Evolutionary conservation across 2,888 invertebrate species (phyloP).

Genomic region (Thalpophila matura): DNA sequence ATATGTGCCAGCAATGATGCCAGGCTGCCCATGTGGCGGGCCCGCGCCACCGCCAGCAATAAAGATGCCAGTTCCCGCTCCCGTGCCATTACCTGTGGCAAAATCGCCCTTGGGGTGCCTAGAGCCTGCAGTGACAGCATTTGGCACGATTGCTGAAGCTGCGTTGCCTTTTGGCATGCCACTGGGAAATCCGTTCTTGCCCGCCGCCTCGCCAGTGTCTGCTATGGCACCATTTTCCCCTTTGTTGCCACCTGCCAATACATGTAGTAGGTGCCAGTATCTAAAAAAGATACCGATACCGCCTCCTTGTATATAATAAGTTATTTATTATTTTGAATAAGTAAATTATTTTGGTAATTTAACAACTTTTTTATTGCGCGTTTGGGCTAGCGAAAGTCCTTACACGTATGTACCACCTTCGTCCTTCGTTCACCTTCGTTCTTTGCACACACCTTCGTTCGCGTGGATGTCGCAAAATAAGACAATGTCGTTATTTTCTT

Average conservation of each 20-base stretch:
- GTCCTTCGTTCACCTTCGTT: too few relatives aligned
- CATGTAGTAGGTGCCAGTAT: constrained; percentile 71
- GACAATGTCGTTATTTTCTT: too few relatives aligned
- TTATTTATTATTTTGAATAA: constrained; percentile 11
- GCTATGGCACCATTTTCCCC: constrained; percentile 66
- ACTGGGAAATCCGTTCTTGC: constrained; percentile 70
- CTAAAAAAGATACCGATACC: constrained; percentile 81
- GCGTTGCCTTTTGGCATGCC: constrained; percentile 8
- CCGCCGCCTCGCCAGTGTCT: constrained; percentile 77
- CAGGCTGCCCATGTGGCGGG: constrained; percentile 26
- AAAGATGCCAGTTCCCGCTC: constrained; percentile 9
- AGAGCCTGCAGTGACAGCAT: constrained; percentile 17
- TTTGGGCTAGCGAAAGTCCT: background rate
- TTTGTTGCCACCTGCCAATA: constrained; percentile 67
- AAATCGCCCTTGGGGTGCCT: constrained; percentile 38
- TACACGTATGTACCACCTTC: too few relatives aligned
- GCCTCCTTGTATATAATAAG: constrained; percentile 74
- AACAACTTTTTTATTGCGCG: background rate
- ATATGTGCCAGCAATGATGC: constrained; percentile 22
- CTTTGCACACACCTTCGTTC: too few relatives aligned
- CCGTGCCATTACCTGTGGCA: constrained; percentile 13
- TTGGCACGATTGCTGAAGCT: constrained; percentile 7
- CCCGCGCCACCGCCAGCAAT: constrained; percentile 28
- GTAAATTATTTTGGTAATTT: constrained; percentile 41
- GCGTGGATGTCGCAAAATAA: too few relatives aligned